Conservation (phyloP, 2,113 vertebrate genomes). For the Girardinichthys multiradiatus region DNA sequence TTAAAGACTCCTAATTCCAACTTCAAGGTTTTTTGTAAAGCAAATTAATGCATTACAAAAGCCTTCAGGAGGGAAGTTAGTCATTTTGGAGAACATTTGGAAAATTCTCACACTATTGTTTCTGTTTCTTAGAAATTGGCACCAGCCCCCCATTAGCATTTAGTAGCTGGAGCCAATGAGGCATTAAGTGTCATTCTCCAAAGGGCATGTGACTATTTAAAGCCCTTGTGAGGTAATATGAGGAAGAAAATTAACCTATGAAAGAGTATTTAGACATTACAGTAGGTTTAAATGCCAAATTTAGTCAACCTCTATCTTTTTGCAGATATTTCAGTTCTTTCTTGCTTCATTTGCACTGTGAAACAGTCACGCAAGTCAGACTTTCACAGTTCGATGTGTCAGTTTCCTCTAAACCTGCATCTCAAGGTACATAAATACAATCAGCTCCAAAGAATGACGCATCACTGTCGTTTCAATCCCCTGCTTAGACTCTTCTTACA, state of each 20-base stretch:
- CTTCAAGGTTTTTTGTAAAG: conserved; percentile 7
- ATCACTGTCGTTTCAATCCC: background rate
- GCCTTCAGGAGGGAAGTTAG: conserved; percentile 13
- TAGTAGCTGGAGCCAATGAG: conserved; percentile 49
- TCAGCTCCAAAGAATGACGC: background rate
- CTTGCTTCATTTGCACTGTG: background rate
- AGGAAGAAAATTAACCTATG: conserved; percentile 1
- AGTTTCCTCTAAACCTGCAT: background rate
- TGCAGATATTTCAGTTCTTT: background rate
- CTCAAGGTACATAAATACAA: background rate
- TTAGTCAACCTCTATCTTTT: background rate
- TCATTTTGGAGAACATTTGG: conserved; percentile 22
- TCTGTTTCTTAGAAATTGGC: conserved; percentile 48
- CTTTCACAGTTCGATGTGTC: background rate
- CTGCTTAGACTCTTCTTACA: background rate
- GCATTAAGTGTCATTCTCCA: conserved; percentile 34
- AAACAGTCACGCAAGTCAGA: background rate
- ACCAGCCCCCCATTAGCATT: conserved; percentile 23
- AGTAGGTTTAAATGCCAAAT: background rate
- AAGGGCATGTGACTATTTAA: conserved; percentile 32
- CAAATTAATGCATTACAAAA: conserved; percentile 10
- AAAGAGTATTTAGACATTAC: background rate
- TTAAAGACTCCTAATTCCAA: background rate
- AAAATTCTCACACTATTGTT: conserved; percentile 32
- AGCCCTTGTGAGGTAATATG: conserved; percentile 11